These are phyloP conservation scores for Polypedilum vanderplanki DNA, from an alignment of 1,140 invertebrate genomes.

Conservation along the genomic window DNA sequence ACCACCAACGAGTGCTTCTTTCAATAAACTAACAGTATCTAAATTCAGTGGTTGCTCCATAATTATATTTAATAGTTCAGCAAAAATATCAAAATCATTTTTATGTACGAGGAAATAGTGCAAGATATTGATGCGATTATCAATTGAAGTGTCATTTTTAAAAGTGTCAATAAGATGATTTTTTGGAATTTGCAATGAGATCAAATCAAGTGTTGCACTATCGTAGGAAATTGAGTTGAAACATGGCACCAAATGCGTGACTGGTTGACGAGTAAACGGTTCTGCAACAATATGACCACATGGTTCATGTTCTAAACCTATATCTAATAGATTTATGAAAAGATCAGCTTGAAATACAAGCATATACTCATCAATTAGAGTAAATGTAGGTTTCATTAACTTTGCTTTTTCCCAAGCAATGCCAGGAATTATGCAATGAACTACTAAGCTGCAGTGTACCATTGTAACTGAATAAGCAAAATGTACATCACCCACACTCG, in stretches of 20 bases:
- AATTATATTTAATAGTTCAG: slow-evolving; percentile 47
- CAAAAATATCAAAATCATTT: slow-evolving; percentile 60
- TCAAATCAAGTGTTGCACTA: slow-evolving; percentile 61
- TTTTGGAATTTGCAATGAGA: slow-evolving; percentile 54
- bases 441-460: slow-evolving; percentile 71
- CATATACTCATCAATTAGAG: slow-evolving; percentile 65
- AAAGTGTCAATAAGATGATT: slow-evolving; percentile 60
- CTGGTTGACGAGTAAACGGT: slow-evolving; percentile 49
- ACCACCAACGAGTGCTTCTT: slow-evolving; percentile 68
- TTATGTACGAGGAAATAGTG: slow-evolving; percentile 72
- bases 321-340: slow-evolving; percentile 72
- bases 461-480: slow-evolving; percentile 76
- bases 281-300: slow-evolving; percentile 66
- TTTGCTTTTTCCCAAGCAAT: slow-evolving; percentile 68
- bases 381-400: slow-evolving; percentile 64
- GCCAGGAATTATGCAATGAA: slow-evolving; percentile 71
- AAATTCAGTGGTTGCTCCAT: slow-evolving; percentile 39
- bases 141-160: slow-evolving; percentile 53
- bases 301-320: slow-evolving; percentile 70
- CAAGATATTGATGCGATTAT: slow-evolving; percentile 65
- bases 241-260: slow-evolving; percentile 58
- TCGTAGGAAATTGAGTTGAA: slow-evolving; percentile 54
- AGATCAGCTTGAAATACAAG: slow-evolving; percentile 68
- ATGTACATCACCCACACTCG: slow-evolving; percentile 56
- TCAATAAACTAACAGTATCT: slow-evolving; percentile 50